Evolutionary conservation across 2,888 invertebrate species (phyloP), one percentile per base, ranked within the genome.

Genomic region (Itoplectis maculator): DNA sequence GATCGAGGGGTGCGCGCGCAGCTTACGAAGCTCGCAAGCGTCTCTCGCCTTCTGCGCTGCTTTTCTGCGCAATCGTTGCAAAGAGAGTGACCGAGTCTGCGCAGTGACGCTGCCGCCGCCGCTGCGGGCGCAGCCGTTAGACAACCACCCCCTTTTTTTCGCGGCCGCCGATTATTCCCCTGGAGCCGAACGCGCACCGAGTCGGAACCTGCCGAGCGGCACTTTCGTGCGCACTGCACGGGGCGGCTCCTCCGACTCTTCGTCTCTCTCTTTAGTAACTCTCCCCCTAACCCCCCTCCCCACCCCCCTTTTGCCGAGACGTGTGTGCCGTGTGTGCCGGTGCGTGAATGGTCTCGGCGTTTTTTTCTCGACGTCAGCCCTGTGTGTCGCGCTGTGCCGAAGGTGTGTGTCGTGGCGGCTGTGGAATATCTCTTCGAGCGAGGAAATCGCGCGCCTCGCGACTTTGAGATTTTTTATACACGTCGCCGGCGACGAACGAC

Each of bases 181-280:
- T 35, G 45, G 15, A 51, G 9, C 29, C 49, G n/a, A 79, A 37
- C 37, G 65, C 49, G 15, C 37, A 29, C 11, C 45, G 56, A 49
- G 29, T 23, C 15, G 65, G 42, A 54, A 68, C 37, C 45, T 35
- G 49, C 54, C n/a, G 29, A 40, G 65, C 40, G 29, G 74, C 66
- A 74, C 51, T 56, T 49, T 72, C 74, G 73, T 68, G 73, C 63
- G 66, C 77, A 65, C 66, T 47, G 61, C 81, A 82, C 65, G 69
- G 80, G 77, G 82, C 76, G 80, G 80, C 80, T 80, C 80, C 77
- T 61, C 63, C 66, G 54, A 45, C 69, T 9, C 11, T n/a, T 37
- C 47, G 61, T 51, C 69, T 65, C 18, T 35, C 54, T 69, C 37
- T 45, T 51, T 42, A n/a, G n/a, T n/a, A n/a, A n/a, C 11, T 40